Percentiles rank a stretch among this genome's conserved stretches.
Evolutionary conservation across 1,140 invertebrate species (phyloP).

Genomic region (Tetragonula clypearis): DNA sequence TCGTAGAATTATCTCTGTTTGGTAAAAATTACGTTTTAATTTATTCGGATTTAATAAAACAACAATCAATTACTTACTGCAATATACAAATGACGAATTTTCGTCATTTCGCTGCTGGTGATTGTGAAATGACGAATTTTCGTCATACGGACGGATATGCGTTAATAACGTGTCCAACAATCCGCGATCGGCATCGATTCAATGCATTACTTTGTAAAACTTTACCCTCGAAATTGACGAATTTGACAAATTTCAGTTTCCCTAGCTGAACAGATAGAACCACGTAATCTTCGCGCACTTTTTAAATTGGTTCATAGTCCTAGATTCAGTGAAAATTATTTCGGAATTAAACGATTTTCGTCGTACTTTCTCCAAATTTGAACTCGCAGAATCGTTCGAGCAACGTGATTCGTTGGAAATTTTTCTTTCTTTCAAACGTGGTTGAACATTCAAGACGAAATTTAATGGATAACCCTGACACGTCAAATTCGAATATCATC

Average conservation of each 20-base stretch:
- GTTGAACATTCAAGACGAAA: neutral
- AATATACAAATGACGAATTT: too few species aligned
- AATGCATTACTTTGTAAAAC: neutral
- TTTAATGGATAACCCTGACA: neutral
- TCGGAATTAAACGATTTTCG: too few species aligned
- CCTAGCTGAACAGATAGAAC: too few species aligned
- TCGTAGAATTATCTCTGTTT: too few species aligned
- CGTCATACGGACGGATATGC: too few species aligned
- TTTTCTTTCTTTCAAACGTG: neutral
- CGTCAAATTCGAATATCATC: neutral
- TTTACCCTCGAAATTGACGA: neutral
- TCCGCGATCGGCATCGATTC: neutral
- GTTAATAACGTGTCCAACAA: conserved; percentile 3
- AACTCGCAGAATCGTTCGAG: neutral
- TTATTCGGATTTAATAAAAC: too few species aligned
- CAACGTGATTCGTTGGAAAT: neutral
- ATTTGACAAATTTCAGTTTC: neutral
- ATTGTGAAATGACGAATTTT: too few species aligned
- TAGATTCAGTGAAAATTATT: too few species aligned
- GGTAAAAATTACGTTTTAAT: too few species aligned
- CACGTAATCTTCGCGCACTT: neutral
- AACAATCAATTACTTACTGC: too few species aligned
- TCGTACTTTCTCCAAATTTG: neutral
- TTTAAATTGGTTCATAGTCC: neutral
- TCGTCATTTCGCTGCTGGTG: too few species aligned